Evolutionary conservation across 2,113 vertebrate species (phyloP).

Genomic region (Silurus glanis): DNA sequence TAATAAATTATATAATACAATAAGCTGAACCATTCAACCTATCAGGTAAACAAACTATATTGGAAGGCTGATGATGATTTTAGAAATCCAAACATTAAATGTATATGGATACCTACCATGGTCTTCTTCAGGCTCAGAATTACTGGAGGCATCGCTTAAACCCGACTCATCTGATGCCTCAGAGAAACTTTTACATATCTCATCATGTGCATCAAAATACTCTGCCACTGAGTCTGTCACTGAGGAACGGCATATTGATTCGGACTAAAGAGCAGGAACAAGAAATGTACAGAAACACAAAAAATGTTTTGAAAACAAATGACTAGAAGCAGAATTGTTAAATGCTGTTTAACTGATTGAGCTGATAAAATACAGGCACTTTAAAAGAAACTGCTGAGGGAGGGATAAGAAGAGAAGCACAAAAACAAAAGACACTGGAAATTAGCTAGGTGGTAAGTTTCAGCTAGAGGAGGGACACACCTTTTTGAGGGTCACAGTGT

Average conservation of each 20-base stretch:
- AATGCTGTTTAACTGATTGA: neutral
- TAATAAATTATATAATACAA: neutral
- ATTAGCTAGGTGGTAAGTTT: constrained; percentile 20
- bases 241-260: constrained; percentile 66
- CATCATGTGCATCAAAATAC: constrained; percentile 81
- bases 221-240: constrained; percentile 77
- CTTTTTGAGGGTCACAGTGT: constrained; percentile 74
- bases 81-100: neutral
- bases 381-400: neutral
- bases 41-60: neutral
- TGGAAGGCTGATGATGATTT: neutral
- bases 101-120: constrained; percentile 48
- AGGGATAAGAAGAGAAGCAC: neutral
- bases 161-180: constrained; percentile 77
- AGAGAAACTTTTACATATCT: constrained; percentile 74
- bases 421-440: neutral
- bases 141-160: constrained; percentile 72
- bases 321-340: neutral
- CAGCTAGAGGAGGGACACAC: constrained; percentile 54
- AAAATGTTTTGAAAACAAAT: neutral
- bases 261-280: constrained; percentile 59
- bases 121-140: constrained; percentile 68
- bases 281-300: constrained; percentile 1
- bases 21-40: too few relatives aligned
- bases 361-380: constrained; percentile 4